Conservation (phyloP, 2,113 vertebrate species). For the Brachypodius melanocephalos region DNA sequence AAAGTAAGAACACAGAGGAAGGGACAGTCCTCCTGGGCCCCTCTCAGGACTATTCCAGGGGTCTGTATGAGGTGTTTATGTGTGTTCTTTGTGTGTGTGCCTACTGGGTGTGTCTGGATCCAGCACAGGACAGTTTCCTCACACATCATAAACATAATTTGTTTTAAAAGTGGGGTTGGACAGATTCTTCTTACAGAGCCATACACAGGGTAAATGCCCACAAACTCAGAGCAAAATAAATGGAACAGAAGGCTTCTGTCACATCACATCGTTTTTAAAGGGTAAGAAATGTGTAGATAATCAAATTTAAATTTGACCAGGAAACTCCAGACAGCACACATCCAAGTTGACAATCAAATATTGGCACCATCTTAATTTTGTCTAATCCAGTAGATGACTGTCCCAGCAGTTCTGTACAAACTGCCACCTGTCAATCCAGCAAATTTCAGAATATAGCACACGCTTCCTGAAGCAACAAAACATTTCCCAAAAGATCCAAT, state of each 20-base stretch:
- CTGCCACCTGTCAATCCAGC: neutral
- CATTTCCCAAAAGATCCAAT: neutral
- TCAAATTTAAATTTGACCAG: neutral
- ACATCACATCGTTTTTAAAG: neutral
- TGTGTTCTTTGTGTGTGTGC: neutral
- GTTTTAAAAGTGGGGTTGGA: neutral
- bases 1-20: neutral
- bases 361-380: neutral
- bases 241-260: neutral
- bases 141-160: neutral
- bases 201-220: neutral
- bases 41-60: neutral
- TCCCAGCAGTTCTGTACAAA: neutral
- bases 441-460: neutral
- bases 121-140: neutral
- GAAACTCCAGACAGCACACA: neutral
- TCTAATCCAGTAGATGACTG: neutral
- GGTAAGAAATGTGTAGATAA: neutral
- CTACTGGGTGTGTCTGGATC: neutral
- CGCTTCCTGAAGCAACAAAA: neutral
- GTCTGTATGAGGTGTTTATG: neutral
- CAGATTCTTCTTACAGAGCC: neutral
- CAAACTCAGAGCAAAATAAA: neutral
- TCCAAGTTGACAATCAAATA: rapidly evolving
- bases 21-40: neutral